A percentile compares a stretch with the other conserved stretches of the same genome.
Conservation (phyloP, 2,888 invertebrate species). For the Atethmia centrago region DNA sequence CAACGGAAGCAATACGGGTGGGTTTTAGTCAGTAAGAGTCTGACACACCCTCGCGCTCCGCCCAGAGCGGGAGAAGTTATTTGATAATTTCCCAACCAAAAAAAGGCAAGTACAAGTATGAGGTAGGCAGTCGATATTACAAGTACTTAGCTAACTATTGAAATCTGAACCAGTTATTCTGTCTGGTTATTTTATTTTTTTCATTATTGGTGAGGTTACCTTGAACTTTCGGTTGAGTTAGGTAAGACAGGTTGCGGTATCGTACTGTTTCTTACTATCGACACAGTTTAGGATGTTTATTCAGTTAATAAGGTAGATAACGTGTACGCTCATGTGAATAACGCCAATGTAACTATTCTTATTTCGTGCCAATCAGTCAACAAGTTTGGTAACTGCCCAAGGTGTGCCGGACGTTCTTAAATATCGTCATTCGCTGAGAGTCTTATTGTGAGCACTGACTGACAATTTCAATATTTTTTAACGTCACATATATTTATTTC, state of each 20-base stretch:
- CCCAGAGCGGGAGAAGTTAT: no score
- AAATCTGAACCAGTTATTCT: not conserved
- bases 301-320: not conserved
- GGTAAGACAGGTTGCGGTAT: conserved; percentile 20
- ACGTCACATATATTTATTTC: not conserved
- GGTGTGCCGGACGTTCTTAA: not conserved
- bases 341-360: no score
- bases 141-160: not conserved
- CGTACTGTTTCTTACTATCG: not conserved
- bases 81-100: no score
- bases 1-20: no score
- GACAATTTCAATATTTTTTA: not conserved
- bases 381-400: not conserved
- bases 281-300: conserved; percentile 20
- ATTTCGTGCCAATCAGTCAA: not conserved
- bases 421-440: not conserved
- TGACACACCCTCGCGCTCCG: no score
- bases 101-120: no score
- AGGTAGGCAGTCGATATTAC: no score
- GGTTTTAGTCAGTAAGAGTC: no score
- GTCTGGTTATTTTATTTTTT: not conserved
- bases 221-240: conserved; percentile 25
- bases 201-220: conserved; percentile 2
- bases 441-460: not conserved
- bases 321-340: not conserved